phyloP scores from a whole-genome alignment of 2,113 vertebrate genomes.

The Prochilodus magdalenae region DNA sequence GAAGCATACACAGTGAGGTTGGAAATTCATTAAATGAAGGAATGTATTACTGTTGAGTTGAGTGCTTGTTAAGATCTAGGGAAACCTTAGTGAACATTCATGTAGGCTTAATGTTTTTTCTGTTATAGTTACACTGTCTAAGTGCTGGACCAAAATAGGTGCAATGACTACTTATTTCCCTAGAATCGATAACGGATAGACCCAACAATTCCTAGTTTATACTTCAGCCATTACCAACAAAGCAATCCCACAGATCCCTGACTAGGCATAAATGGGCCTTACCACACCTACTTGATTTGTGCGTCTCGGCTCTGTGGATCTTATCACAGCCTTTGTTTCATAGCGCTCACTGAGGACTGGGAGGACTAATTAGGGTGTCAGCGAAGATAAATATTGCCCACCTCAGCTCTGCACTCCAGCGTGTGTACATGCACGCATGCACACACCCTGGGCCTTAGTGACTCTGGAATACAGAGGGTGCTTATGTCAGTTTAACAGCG shows the following conservation, averaged over 20 bases:
- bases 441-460: constrained; percentile 1
- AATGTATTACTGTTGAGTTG: neutral
- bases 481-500: constrained; percentile 29
- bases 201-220: neutral
- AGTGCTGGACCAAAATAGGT: neutral
- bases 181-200: neutral
- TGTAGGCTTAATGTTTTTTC: neutral
- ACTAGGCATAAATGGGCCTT: constrained; percentile 28
- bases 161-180: neutral
- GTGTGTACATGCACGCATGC: constrained; percentile 1
- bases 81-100: neutral
- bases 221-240: constrained; percentile 15
- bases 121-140: too few species aligned
- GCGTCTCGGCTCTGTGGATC: constrained; percentile 3
- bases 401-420: constrained; percentile 11
- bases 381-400: constrained; percentile 35
- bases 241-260: constrained; percentile 1
- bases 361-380: constrained; percentile 39
- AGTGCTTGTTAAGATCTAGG: neutral
- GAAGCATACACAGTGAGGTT: too few species aligned
- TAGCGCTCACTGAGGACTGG: constrained; percentile 14
- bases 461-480: constrained; percentile 16
- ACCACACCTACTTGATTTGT: constrained; percentile 16
- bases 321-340: constrained; percentile 16
- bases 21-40: neutral